Base-by-base conservation (phyloP, 2,888 invertebrate species). In the Bibio marci region DNA sequence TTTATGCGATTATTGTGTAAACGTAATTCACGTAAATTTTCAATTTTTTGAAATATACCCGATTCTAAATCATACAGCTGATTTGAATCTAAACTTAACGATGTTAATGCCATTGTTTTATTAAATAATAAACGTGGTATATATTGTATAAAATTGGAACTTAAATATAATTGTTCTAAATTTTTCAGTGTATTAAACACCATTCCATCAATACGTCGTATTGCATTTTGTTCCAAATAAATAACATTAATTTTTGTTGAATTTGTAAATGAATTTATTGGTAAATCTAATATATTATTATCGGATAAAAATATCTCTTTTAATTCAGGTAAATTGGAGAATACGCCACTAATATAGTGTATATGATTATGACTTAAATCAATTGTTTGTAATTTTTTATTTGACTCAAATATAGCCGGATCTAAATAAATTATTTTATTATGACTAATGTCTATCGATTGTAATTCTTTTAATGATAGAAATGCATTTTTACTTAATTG, bases 341-440 rank as follows among this genome's bases (percentile, higher is more conserved):
- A 88, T 1, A 88, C 75, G 2, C 85, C 85, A 45, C 75, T 72
- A 14, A 91, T 78, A 47, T 79, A 74, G 59, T 88, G 88, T 37
- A 91, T 71, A 56, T 90, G 90, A 61, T 91, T 91, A 57, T 86
- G 80, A 53, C 83, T 85, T 47, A 90, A 63, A 59, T 91, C 90
- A 50, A 90, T 76, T 0, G 83, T 83, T 44, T 78, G 71, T 47
- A 91, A 63, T 44, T 77, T 76, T 48, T 71, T 73, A 57, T 87
- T 86, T 49, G 67, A 70, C 48, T 75, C 73, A 59, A 90, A 88
- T 22, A 80, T 79, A 43, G 70, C 70, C 44, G 76, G 66, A 48
- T 80, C 77, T 43, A 91, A 65, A 46, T 70, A 71, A 14, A 81
- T 76, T 44, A 87, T 80, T 60, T 82, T 82, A 59, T 91, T 92